Evolutionary conservation across 35 echinoderm and acorn worm genomes (phyloP), one percentile per base, ranked within the genome.

Genomic region (Antedon bifida): DNA sequence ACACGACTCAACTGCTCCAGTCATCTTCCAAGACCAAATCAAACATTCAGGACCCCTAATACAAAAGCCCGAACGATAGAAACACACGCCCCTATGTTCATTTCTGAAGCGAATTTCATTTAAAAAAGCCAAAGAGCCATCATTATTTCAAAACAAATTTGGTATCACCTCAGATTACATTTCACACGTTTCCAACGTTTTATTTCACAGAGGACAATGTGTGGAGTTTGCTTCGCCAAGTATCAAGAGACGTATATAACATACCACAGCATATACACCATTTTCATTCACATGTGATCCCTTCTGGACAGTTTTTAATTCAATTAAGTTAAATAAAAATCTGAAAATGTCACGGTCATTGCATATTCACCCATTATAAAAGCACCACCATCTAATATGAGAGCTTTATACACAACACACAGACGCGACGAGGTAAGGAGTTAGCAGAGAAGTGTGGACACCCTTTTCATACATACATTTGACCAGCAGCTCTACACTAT

Each of bases 341-440:
- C 30, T 8, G 12, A 33, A 31, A 33, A 13, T 33, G 12, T 34
- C 30, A 30, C 77, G 26, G 10, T 36, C 16, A 78, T 36, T 34
- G 77, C 77, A 78, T 78, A 78, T 78, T 13, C 77, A 10, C 77
- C 77, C 2, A 78, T 78, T 14, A 78, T 78, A 31, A 30, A 78
- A 33, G 77, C 77, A 33, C 31, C 31, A 30, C 77, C 77, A 34
- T 33, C 77, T 34, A 30, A 78, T 26, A 78, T 78, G 77, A 36
- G 32, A 1, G 32, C 77, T 34, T 12, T 78, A 78, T 78, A 78
- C 29, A 78, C 77, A 8, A 78, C 77, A 36, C 31, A 30, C n/a
- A n/a, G n/a, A n/a, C n/a, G 14, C 10, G 30, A 33, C 35, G 32
- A 34, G 77, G 32, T 13, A 78, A 78, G 23, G 77, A 78, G 11